A percentile compares a stretch with the other conserved stretches of the same genome.
Conservation (phyloP, 2,113 vertebrate genomes). For the Tragelaphus strepsiceros region DNA sequence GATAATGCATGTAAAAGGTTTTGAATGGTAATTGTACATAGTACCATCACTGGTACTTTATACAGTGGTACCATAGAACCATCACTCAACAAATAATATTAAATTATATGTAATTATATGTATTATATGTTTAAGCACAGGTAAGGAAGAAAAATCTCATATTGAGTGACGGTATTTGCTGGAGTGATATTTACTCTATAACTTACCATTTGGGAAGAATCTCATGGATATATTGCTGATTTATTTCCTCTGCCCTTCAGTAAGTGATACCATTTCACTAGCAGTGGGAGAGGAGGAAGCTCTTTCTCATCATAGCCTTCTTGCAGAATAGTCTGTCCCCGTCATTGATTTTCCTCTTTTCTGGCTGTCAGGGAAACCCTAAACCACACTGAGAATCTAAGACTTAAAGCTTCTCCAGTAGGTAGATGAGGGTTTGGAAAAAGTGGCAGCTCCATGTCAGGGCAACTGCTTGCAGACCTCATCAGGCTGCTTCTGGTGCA, state of each 20-base stretch:
- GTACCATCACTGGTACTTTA: neutral
- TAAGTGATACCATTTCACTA: neutral
- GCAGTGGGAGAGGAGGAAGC: neutral
- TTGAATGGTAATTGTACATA: neutral
- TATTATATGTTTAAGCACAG: neutral
- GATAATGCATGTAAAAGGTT: neutral
- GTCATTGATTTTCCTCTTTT: neutral
- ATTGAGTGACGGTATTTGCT: neutral
- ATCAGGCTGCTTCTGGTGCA: neutral
- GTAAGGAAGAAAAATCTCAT: neutral
- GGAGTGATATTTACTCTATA: neutral
- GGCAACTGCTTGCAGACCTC: neutral
- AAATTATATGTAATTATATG: neutral
- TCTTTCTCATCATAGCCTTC: neutral
- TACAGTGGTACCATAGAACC: neutral
- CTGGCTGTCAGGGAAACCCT: neutral
- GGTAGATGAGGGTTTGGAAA: neutral
- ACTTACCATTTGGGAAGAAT: neutral
- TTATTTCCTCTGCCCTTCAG: neutral
- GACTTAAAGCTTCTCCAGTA: neutral
- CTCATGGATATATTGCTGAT: neutral
- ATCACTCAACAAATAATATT: neutral
- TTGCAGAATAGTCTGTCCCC: neutral
- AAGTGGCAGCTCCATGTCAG: neutral
- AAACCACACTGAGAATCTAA: neutral